Evolutionary conservation across 2,888 invertebrate genomes (phyloP), one percentile per base, ranked within the genome.

Genomic region (Ormia ochracea): DNA sequence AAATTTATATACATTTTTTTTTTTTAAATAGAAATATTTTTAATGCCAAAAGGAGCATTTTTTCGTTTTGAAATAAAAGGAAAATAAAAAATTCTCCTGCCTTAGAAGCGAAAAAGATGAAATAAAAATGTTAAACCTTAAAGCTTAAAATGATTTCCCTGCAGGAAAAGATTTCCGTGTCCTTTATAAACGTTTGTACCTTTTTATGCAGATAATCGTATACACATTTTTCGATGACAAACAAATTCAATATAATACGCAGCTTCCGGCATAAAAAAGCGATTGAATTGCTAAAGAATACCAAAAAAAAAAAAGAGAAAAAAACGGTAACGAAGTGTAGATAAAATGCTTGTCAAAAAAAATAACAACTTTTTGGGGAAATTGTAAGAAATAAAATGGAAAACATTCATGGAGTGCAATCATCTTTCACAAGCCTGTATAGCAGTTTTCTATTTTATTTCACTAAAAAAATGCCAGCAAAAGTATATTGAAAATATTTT

Each of bases 71-170:
- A 41, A 41, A 1, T 2, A 41, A 17, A 14, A 6, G 5, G 1
- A 41, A 41, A 14, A 7, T 1, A 41, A 14, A n/a, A n/a, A n/a
- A n/a, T n/a, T n/a, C n/a, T n/a, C n/a, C n/a, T n/a, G n/a, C n/a
- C n/a, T n/a, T n/a, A n/a, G n/a, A n/a, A 41, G 1, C 17, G 1
- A 41, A 9, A 21, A 52, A 31, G 21, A 17, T 26, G 10, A 17
- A 68, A 21, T 2, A 12, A 17, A 36, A 48, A 23, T 14, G 59
- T 58, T 38, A 43, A 28, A 12, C 70, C 74, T 79, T 70, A 66
- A 75, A 54, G 48, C 50, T 76, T 72, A 50, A 72, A 80, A 66
- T 76, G 80, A 68, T 80, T 80, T 80, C 61, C 66, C 72, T 72
- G 56, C 59, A 61, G 59, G 48, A 66, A 72, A 1, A 58, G 58